Conservation (phyloP, 2,888 invertebrate genomes). For the Platycnemis pennipes region DNA sequence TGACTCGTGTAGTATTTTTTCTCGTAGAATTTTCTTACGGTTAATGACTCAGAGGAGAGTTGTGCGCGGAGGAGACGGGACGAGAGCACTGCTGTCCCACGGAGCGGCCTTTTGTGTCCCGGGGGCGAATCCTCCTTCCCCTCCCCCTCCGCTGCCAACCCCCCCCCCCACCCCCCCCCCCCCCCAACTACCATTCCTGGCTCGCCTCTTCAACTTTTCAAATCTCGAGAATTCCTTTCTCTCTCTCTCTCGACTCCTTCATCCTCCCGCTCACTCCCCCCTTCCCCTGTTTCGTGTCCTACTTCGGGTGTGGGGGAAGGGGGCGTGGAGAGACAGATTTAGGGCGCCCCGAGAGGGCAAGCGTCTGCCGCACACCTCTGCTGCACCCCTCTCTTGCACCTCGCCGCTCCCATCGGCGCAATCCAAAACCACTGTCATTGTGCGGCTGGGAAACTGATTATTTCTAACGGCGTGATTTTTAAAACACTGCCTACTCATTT, state of each 20-base stretch:
- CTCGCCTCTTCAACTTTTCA: slow-evolving; percentile 7
- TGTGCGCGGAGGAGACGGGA: too few relatives aligned
- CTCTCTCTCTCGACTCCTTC: not conserved
- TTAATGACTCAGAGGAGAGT: too few relatives aligned
- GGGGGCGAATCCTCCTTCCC: too few relatives aligned
- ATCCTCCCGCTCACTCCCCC: not conserved
- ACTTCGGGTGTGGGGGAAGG: not conserved
- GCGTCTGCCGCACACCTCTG: too few relatives aligned
- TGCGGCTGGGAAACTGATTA: too few relatives aligned
- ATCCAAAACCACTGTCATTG: too few relatives aligned
- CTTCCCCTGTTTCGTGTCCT: not conserved
- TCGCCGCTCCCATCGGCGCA: too few relatives aligned
- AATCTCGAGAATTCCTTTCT: not conserved
- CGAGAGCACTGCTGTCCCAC: too few relatives aligned
- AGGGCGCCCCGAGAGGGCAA: not conserved
- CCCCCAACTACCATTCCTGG: not conserved
- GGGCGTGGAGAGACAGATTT: slow-evolving; percentile 6
- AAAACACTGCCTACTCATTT: not conserved
- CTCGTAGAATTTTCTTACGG: too few relatives aligned
- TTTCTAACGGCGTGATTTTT: not conserved
- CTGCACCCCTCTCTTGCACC: not conserved
- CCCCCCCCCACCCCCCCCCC: not conserved
- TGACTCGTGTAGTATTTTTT: too few relatives aligned
- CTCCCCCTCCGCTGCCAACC: not conserved
- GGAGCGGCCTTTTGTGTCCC: too few relatives aligned